Base-by-base conservation (phyloP, 2,113 vertebrate genomes). In the Salvelinus namaycush region DNA sequence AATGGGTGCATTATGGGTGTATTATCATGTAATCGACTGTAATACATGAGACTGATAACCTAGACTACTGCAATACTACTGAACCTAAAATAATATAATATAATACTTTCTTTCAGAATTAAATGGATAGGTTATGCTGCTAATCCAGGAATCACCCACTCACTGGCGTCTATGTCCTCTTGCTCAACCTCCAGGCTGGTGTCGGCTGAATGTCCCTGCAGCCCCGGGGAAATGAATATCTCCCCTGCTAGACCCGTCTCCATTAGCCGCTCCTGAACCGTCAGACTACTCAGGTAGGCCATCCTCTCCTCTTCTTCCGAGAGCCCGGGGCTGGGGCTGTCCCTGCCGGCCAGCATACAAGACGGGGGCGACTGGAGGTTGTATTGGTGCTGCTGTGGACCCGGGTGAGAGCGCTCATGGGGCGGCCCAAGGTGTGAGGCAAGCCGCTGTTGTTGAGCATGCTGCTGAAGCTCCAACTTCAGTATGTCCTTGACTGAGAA, bases 401-500 rank as follows among this genome's bases (percentile, higher is more conserved):
- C 94, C 76, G 93, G 87, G 82, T 94, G 93, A 29, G 89, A 83
- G 57, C 87, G 91, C 74, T 95, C 79, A 20, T 84, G 2, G 86
- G 80, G 51, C 88, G 77, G 75, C 84, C 89, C 77, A 91, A 18
- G 75, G 69, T 87, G 81, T 82, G 89, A 95, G 94, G 83, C 90
- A 67, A 87, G 88, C 87, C 90, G 93, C 92, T 90, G 95, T 44
- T 44, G 39, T 88, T 92, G 91, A 24, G 90, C 86, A 12, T 93
- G 92, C 18, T 93, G 93, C 87, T 92, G 90, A 57, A 92, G 44
- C 87, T 98, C 97, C 87, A 98, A 90, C 88, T 97, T 98, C 85
- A 99, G 88, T 87, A 99, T 99, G 85, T 99, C 97, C 94, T 98
- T 99, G 86, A 99, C 97, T 79, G 97, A 99, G 95, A 99, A 99